phyloP scores from a whole-genome alignment of 2,113 vertebrate genomes.

The Caranx ignobilis region DNA sequence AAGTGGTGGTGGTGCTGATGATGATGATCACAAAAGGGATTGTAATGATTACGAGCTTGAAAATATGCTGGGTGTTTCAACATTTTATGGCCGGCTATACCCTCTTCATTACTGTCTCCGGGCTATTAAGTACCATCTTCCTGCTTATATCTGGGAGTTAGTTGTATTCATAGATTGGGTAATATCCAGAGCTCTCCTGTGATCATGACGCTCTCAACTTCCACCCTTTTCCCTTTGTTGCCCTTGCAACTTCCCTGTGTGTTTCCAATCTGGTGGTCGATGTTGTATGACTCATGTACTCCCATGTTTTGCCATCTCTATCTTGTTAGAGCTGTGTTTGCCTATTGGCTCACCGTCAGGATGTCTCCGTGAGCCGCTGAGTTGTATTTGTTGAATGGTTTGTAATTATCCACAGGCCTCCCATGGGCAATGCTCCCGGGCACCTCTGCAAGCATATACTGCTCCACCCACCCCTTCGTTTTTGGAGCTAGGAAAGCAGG shows the following conservation, averaged over 20 bases:
- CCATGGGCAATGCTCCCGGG: constrained; percentile 67
- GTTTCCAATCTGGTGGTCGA: constrained; percentile 35
- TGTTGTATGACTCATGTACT: constrained; percentile 55
- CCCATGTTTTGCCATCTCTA: constrained; percentile 26
- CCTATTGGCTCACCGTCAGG: constrained; percentile 63
- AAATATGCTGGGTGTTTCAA: constrained; percentile 40
- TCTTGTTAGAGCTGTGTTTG: constrained; percentile 60
- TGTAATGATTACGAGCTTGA: constrained; percentile 44
- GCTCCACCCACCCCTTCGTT: constrained; percentile 48
- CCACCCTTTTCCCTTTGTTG: constrained; percentile 8
- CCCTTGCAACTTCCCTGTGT: constrained; percentile 17
- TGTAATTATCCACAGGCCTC: constrained; percentile 79
- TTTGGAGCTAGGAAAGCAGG: constrained; percentile 36
- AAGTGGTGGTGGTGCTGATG: constrained; percentile 33
- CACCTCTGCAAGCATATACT: constrained; percentile 56
- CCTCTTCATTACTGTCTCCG: constrained; percentile 34
- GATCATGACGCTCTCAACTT: not conserved
- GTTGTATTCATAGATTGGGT: constrained; percentile 14
- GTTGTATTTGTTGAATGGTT: constrained; percentile 76
- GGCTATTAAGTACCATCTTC: constrained; percentile 18
- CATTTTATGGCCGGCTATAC: constrained; percentile 13
- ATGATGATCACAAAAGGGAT: constrained; percentile 43
- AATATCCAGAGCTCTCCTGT: not conserved
- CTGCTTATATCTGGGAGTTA: constrained; percentile 3
- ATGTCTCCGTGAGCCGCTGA: constrained; percentile 47